Evolutionary conservation across 2,797 vertebrate species (phyloP).

Genomic region (Sebastiscus albofasciatus): DNA sequence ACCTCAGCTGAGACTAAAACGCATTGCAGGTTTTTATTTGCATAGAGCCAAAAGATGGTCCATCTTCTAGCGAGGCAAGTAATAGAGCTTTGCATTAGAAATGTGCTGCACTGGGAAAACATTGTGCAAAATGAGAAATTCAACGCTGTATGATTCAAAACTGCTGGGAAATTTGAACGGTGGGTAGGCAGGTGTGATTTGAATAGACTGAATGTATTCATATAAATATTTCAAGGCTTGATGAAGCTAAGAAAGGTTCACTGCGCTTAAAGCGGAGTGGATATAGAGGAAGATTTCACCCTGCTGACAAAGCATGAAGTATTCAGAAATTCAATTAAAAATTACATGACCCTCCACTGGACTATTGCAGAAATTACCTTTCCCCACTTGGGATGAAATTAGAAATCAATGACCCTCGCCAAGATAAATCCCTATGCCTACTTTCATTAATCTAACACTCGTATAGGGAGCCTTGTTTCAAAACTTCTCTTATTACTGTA

Average conservation of each 20-base stretch:
- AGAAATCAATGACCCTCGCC: constrained; percentile 55
- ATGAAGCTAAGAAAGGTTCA: constrained; percentile 53
- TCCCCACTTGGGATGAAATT: constrained; percentile 56
- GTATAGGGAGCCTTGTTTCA: constrained; percentile 17
- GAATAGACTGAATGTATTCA: constrained; percentile 44
- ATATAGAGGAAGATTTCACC: constrained; percentile 26
- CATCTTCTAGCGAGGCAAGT: constrained; percentile 35
- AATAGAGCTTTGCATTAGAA: constrained; percentile 58
- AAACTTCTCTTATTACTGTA: neutral
- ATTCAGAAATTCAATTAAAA: constrained; percentile 59
- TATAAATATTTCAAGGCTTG: constrained; percentile 66
- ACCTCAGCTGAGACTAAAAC: constrained; percentile 41
- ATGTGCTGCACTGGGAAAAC: constrained; percentile 45
- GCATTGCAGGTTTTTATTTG: constrained; percentile 47
- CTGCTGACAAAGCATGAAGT: constrained; percentile 50
- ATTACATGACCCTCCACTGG: constrained; percentile 44
- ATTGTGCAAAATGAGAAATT: constrained; percentile 51
- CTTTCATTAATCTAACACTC: constrained; percentile 39
- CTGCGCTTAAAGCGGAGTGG: constrained; percentile 37
- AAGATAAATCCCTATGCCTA: constrained; percentile 32
- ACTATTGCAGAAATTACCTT: constrained; percentile 50
- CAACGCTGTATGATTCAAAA: constrained; percentile 42
- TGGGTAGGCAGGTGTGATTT: constrained; percentile 38
- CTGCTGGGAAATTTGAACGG: constrained; percentile 41
- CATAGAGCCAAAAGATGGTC: constrained; percentile 52